Evolutionary conservation across 1,140 invertebrate genomes (phyloP).

Genomic region (Theocolax elegans): DNA sequence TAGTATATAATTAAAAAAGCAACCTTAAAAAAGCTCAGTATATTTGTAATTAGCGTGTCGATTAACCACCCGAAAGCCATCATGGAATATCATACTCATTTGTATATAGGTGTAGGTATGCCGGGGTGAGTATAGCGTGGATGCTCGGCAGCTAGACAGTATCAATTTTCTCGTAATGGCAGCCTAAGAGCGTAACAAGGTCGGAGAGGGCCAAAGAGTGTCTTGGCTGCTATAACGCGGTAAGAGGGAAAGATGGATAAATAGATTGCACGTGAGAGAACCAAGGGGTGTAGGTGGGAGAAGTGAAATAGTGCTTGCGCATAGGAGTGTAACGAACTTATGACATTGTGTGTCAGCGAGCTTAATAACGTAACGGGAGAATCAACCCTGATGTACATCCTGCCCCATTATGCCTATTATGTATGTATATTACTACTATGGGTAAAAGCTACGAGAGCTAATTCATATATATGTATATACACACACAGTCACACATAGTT

Average conservation of each 20-base stretch:
- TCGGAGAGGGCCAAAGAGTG: constrained; percentile 44
- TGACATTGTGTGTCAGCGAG: constrained; percentile 54
- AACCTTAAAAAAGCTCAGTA: too few species aligned
- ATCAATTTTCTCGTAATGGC: constrained; percentile 62
- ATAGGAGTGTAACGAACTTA: constrained; percentile 55
- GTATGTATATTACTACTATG: too few species aligned
- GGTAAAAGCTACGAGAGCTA: too few species aligned
- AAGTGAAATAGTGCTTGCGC: constrained; percentile 54
- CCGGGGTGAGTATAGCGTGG: not conserved
- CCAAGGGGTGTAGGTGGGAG: constrained; percentile 43
- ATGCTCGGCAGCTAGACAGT: constrained; percentile 40
- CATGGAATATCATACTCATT: constrained; percentile 6
- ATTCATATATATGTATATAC: not conserved
- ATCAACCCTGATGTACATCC: constrained; percentile 45
- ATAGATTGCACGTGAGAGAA: constrained; percentile 11
- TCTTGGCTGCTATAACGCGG: not conserved
- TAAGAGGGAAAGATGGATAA: constrained; percentile 21
- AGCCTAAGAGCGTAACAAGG: constrained; percentile 56
- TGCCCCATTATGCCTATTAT: not conserved
- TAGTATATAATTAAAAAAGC: too few species aligned
- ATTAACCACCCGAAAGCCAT: too few species aligned
- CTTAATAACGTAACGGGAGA: constrained; percentile 58
- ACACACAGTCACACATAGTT: not conserved
- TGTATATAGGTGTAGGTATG: not conserved
- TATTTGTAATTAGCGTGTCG: too few species aligned